phyloP scores from a whole-genome alignment of 64 coral and sea anemone genomes.

The Trachythela sp. region DNA sequence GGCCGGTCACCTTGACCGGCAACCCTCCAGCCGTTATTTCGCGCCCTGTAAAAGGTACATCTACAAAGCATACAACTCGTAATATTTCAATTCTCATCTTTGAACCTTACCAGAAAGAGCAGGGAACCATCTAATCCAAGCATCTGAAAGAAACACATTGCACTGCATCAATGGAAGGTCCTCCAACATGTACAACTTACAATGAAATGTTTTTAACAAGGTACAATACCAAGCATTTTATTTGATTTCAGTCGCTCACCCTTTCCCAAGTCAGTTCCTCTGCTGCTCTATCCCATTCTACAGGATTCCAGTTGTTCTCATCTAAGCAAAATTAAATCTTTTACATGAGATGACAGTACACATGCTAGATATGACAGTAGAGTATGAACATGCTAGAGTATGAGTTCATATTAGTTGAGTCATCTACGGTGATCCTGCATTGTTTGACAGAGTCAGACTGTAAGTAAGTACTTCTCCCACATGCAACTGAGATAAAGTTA shows the following conservation, averaged over 20 bases:
- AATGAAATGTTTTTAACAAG: neutral
- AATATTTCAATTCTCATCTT: neutral
- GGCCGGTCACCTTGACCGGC: no score
- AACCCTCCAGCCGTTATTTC: no score
- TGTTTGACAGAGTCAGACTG: no score
- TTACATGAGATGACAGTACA: neutral
- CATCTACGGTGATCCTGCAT: no score
- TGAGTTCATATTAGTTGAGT: no score
- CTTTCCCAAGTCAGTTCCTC: slow-evolving; percentile 97
- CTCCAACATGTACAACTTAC: neutral
- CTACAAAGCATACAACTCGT: no score
- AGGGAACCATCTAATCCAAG: slow-evolving; percentile 95
- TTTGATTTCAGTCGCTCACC: slow-evolving; percentile 41
- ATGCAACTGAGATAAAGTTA: no score
- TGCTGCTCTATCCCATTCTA: slow-evolving; percentile 95
- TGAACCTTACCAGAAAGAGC: slow-evolving; percentile 78
- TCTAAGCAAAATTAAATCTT: slow-evolving; percentile 44
- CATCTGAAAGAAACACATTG: slow-evolving; percentile 63
- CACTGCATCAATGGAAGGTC: neutral
- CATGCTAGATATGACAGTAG: neutral
- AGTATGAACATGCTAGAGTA: no score
- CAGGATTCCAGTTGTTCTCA: slow-evolving; percentile 93
- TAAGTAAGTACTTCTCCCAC: no score
- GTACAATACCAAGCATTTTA: neutral
- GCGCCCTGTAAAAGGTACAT: no score